phyloP scores from a whole-genome alignment of 2,113 vertebrate species.

The Candoia aspera region DNA sequence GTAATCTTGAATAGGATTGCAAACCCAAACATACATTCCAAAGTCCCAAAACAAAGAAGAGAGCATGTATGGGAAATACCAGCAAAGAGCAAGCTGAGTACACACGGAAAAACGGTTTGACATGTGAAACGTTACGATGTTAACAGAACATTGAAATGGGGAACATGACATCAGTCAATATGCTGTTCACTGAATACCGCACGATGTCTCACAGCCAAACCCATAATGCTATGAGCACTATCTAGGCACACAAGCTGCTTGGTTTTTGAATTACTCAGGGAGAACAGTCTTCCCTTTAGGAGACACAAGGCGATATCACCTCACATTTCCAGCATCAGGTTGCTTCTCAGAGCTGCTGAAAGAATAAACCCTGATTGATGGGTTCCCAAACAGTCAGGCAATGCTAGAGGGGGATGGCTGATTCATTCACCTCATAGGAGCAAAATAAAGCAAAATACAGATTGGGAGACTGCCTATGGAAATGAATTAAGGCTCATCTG shows the following conservation, averaged over 20 bases:
- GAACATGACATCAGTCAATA: too few relatives aligned
- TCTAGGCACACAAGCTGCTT: not conserved
- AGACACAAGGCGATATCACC: not conserved
- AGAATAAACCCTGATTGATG: not conserved
- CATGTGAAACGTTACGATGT: too few relatives aligned
- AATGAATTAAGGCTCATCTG: not conserved
- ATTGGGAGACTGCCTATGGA: not conserved
- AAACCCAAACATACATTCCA: too few relatives aligned
- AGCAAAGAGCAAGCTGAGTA: too few relatives aligned
- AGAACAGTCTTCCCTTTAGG: not conserved
- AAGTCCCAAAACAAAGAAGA: too few relatives aligned
- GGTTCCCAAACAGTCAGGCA: not conserved
- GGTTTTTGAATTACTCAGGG: not conserved
- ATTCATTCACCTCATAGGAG: not conserved
- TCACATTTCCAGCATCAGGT: not conserved
- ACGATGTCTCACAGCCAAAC: not conserved
- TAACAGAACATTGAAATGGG: too few relatives aligned
- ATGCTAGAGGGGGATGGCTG: too few relatives aligned
- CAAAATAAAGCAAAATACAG: not conserved
- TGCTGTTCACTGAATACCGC: conserved; percentile 6
- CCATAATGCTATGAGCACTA: not conserved
- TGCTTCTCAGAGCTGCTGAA: not conserved
- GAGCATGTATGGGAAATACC: too few relatives aligned
- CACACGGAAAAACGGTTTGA: too few relatives aligned
- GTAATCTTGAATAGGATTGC: too few relatives aligned